Evolutionary conservation across 1,140 invertebrate species (phyloP).

Genomic region (Calycopis cecrops): DNA sequence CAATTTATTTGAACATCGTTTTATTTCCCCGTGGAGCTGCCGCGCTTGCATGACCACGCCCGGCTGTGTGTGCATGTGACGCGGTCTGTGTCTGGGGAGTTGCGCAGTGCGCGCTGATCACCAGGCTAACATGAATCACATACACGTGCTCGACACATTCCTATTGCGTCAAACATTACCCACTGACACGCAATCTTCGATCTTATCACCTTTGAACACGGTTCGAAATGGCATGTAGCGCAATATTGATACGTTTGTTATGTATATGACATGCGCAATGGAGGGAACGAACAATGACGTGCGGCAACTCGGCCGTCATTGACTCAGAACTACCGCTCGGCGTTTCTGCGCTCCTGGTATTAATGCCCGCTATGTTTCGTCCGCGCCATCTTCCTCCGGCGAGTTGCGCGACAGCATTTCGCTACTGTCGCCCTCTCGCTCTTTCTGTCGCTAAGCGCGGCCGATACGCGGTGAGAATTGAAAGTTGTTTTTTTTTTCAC

Average conservation of each 20-base stretch:
- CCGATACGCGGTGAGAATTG: neutral
- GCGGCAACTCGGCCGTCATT: conserved; percentile 21
- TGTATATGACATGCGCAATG: conserved; percentile 33
- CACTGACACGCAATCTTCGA: conserved; percentile 20
- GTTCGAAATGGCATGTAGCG: conserved; percentile 12
- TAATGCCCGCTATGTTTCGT: conserved; percentile 63
- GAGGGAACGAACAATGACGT: conserved; percentile 24
- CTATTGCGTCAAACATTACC: conserved; percentile 26
- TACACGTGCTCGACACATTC: conserved; percentile 39
- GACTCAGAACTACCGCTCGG: conserved; percentile 20
- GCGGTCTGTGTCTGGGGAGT: conserved; percentile 65
- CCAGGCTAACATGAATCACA: conserved; percentile 48
- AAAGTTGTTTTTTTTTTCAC: too few species aligned
- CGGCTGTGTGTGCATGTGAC: conserved; percentile 40
- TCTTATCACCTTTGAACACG: conserved; percentile 18
- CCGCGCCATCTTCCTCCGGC: conserved; percentile 55
- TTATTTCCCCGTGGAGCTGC: neutral
- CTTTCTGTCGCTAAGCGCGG: neutral
- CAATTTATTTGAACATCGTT: too few species aligned
- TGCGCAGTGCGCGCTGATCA: conserved; percentile 71
- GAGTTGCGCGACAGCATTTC: neutral
- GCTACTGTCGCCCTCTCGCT: neutral
- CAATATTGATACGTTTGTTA: neutral
- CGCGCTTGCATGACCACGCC: conserved; percentile 29
- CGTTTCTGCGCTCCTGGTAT: conserved; percentile 50